Evolutionary conservation across 1,140 invertebrate genomes (phyloP).

Genomic region (Drosophila rhopaloa): DNA sequence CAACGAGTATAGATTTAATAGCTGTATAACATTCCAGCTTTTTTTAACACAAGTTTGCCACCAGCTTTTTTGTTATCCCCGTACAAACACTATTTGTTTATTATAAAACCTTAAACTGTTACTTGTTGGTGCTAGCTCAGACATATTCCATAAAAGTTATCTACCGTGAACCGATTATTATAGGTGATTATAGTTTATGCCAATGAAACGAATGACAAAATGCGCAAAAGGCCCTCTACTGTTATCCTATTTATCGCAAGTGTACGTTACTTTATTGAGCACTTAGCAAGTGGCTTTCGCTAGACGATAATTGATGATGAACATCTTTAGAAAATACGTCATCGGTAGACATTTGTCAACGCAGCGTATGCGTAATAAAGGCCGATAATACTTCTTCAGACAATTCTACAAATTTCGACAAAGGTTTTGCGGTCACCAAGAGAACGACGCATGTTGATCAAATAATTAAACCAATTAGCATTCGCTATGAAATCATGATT

Average conservation of each 20-base stretch:
- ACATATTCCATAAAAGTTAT: constrained; percentile 33
- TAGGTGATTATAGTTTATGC: constrained; percentile 31
- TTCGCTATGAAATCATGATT: constrained; percentile 43
- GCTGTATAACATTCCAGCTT: not conserved
- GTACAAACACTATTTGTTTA: not conserved
- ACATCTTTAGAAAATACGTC: constrained; percentile 43
- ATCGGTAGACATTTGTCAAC: constrained; percentile 21
- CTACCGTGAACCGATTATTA: constrained; percentile 39
- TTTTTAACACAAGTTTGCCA: not conserved
- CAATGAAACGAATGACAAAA: constrained; percentile 29
- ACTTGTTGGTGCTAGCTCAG: constrained; percentile 13
- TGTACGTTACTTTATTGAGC: constrained; percentile 36
- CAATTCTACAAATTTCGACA: constrained; percentile 7
- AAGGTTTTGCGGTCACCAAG: constrained; percentile 9
- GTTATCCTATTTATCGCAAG: constrained; percentile 21
- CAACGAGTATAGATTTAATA: not conserved
- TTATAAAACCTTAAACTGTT: constrained; percentile 1
- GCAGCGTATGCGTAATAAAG: constrained; percentile 52
- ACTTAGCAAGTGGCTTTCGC: constrained; percentile 47
- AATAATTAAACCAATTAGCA: constrained; percentile 64
- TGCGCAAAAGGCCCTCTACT: constrained; percentile 20
- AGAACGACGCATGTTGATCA: constrained; percentile 39
- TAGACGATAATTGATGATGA: constrained; percentile 12
- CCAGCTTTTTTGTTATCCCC: constrained; percentile 1
- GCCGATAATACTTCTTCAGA: constrained; percentile 26